phyloP scores from a whole-genome alignment of 2,113 vertebrate species.

The Megalops atlanticus region DNA sequence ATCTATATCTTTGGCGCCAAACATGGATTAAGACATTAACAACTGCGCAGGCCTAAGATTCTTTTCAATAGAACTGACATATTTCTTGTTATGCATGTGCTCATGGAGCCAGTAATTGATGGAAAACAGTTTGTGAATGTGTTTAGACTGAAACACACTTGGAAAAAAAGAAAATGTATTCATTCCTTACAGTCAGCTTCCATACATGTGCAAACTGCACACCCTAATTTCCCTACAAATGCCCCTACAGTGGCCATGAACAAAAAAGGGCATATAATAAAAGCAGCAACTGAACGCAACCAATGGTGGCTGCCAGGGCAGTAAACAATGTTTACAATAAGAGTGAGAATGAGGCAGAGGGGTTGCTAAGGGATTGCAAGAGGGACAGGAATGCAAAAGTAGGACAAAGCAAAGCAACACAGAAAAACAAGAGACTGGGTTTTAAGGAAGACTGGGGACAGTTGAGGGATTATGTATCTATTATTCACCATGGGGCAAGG shows the following conservation, averaged over 20 bases:
- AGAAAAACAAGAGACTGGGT: background rate
- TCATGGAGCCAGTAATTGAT: background rate
- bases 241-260: too few species aligned
- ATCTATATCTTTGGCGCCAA: too few species aligned
- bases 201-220: background rate
- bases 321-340: constrained; percentile 5
- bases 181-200: background rate
- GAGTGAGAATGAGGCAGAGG: background rate
- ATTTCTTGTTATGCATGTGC: background rate
- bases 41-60: too few species aligned
- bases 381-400: background rate
- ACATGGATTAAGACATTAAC: too few species aligned
- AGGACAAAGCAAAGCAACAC: background rate
- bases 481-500: background rate
- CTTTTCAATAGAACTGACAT: too few species aligned
- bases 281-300: background rate
- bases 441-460: background rate
- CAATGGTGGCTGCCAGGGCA: background rate
- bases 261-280: background rate
- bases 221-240: background rate
- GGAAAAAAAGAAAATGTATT: background rate
- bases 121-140: background rate
- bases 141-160: background rate
- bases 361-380: background rate
- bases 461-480: background rate